Base-by-base conservation (phyloP, 2,113 vertebrate species). In the Trachemys scripta region DNA sequence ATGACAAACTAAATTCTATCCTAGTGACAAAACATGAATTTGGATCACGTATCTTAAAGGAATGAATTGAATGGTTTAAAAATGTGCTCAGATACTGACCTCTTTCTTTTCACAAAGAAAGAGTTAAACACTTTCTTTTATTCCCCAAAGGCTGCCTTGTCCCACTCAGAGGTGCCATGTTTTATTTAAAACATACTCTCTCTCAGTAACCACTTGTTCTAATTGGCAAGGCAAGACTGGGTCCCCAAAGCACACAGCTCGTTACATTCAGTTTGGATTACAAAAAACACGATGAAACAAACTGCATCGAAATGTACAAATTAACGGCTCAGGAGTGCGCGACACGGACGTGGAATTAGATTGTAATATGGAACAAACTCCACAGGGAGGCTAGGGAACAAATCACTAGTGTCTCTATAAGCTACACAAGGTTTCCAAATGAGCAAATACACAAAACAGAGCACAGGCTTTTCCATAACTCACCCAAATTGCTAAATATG, bases 211-310 rank as follows among this genome's bases (percentile, higher is more conserved):
- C 97, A 98, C 98, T 98, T 98, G 96, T 97, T 98, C 98, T 98
- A 99, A 99, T 98, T 99, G 98, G 98, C 97, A 98, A 98, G 96
- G 98, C 98, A 98, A 98, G 98, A 97, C 97, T 96, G 89, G 83
- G 97, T 98, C 98, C 98, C 98, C 94, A 95, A 98, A 98, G 98
- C 98, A 97, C 98, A 98, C 0, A 98, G 98, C 98, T 98, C 93
- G 81, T 98, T 99, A 98, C 95, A 97, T 98, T 98, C 97, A 97
- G 97, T 97, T 98, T 98, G 98, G 97, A 98, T 99, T 98, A 98
- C 98, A 98, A 98, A 98, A 69, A 98, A 98, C 97, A 98, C 45
- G 45, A 98, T 97, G 96, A 98, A 98, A 98, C 98, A 98, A 98
- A 98, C 98, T 98, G 98, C 98, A 98, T 97, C 12, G 3, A 98